A percentile compares a stretch with the other conserved stretches of the same genome.
These are phyloP conservation scores for Gasteruption jaculator DNA, from an alignment of 2,888 invertebrate species.

Conservation along the genomic window DNA sequence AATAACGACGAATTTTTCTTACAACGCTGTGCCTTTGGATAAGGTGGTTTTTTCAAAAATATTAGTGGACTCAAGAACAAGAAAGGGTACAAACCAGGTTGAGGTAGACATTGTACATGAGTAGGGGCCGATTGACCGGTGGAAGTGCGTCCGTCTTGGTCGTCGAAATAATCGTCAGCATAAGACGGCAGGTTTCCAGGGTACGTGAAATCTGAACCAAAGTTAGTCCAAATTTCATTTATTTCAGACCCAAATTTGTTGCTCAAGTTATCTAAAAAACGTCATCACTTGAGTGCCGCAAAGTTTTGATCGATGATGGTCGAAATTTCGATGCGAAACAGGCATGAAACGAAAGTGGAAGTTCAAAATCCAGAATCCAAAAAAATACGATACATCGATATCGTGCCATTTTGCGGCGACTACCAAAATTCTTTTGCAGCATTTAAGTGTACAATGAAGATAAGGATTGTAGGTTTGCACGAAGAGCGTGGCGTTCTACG, in stretches of 20 bases:
- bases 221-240: conserved; percentile 67
- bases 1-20: conserved; percentile 18
- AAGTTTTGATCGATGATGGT: conserved; percentile 12
- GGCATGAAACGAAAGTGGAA: too few relatives aligned
- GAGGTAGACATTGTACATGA: conserved; percentile 68
- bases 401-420: not conserved
- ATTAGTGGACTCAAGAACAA: not conserved
- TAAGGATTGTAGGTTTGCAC: too few relatives aligned
- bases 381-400: too few relatives aligned
- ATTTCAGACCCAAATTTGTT: conserved; percentile 68
- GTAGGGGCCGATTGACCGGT: conserved; percentile 27
- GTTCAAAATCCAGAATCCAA: too few relatives aligned
- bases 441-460: conserved; percentile 25
- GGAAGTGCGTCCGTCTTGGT: conserved; percentile 53
- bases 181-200: conserved; percentile 67
- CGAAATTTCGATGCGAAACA: not conserved
- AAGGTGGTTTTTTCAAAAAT: too few relatives aligned
- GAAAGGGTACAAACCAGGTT: conserved; percentile 60
- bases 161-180: conserved; percentile 70
- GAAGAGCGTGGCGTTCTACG: too few relatives aligned
- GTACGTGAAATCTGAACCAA: conserved; percentile 66
- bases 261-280: conserved; percentile 64
- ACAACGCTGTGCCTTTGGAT: not conserved
- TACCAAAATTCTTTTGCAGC: conserved; percentile 18
- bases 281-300: conserved; percentile 30